These are phyloP conservation scores for Limnephilus marmoratus DNA, from an alignment of 2,888 invertebrate genomes.

Conservation along the genomic window DNA sequence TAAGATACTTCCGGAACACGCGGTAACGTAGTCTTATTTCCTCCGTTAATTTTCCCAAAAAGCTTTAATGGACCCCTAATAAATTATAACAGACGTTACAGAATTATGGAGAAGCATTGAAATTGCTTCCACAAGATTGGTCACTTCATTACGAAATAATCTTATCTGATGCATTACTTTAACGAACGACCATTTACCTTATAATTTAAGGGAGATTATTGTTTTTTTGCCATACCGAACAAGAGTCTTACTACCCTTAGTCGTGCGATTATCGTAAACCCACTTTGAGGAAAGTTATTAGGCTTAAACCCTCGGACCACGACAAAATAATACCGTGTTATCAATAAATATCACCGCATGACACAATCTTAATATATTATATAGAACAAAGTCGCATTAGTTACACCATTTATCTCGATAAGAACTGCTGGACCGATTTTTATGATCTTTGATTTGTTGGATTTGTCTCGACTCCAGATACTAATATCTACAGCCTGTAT, in stretches of 20 bases:
- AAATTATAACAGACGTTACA: slow-evolving; percentile 58
- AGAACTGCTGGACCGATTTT: too few species aligned
- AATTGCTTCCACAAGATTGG: background rate
- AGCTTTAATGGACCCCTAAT: slow-evolving; percentile 58
- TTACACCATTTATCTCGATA: too few species aligned
- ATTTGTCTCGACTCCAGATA: too few species aligned
- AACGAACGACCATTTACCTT: background rate
- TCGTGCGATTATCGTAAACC: background rate
- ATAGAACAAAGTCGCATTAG: too few species aligned
- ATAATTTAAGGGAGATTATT: background rate
- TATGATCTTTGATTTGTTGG: too few species aligned
- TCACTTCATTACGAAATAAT: background rate
- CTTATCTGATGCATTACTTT: background rate
- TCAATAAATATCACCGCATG: too few species aligned
- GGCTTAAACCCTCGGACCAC: background rate
- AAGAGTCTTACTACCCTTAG: too few species aligned
- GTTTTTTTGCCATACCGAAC: background rate
- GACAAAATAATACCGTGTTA: too few species aligned
- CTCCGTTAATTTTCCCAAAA: slow-evolving; percentile 56
- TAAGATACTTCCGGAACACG: slow-evolving; percentile 17
- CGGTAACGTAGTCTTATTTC: slow-evolving; percentile 45
- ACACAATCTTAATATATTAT: too few species aligned
- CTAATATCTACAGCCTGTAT: too few species aligned
- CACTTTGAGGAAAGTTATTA: background rate
- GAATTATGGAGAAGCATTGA: slow-evolving; percentile 10